Evolutionary conservation across 2,113 vertebrate species (phyloP).

Genomic region (Pogona vitticeps): DNA sequence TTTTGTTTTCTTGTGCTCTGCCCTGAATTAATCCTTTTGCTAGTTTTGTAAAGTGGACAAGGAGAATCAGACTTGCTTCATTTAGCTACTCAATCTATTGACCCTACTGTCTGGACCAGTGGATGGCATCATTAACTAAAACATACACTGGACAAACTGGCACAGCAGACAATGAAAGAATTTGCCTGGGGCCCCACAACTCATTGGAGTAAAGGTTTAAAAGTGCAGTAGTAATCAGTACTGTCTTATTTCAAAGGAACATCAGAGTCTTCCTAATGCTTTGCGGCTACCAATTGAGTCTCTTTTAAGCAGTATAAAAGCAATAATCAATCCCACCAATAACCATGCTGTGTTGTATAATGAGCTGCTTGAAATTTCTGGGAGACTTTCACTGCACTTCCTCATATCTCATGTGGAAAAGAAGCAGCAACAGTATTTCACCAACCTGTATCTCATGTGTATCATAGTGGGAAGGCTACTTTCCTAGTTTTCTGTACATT

Average conservation of each 20-base stretch:
- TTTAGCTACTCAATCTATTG: slow-evolving; percentile 33
- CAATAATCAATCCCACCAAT: slow-evolving; percentile 29
- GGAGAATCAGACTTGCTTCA: slow-evolving; percentile 43
- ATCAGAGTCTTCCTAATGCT: slow-evolving; percentile 18
- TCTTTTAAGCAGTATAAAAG: slow-evolving; percentile 39
- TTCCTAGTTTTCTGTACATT: slow-evolving; percentile 56
- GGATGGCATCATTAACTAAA: slow-evolving; percentile 47
- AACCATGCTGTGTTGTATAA: not conserved
- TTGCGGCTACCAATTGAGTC: not conserved
- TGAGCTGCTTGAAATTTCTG: slow-evolving; percentile 27
- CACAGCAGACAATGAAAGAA: not conserved
- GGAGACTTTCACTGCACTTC: slow-evolving; percentile 25
- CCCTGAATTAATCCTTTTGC: slow-evolving; percentile 38
- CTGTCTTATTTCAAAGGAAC: slow-evolving; percentile 40
- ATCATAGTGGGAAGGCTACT: slow-evolving; percentile 56
- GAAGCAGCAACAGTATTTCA: slow-evolving; percentile 50
- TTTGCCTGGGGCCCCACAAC: slow-evolving; percentile 14
- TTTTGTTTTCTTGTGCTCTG: slow-evolving; percentile 40
- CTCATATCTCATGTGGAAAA: slow-evolving; percentile 52
- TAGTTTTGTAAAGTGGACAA: slow-evolving; percentile 35
- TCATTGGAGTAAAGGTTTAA: slow-evolving; percentile 12
- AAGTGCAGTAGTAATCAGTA: slow-evolving; percentile 11
- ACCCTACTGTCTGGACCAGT: slow-evolving; percentile 7
- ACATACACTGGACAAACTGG: slow-evolving; percentile 27
- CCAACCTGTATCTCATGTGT: slow-evolving; percentile 55